Evolutionary conservation across 2,888 invertebrate genomes (phyloP).

Genomic region (Lydus trimaculatus): DNA sequence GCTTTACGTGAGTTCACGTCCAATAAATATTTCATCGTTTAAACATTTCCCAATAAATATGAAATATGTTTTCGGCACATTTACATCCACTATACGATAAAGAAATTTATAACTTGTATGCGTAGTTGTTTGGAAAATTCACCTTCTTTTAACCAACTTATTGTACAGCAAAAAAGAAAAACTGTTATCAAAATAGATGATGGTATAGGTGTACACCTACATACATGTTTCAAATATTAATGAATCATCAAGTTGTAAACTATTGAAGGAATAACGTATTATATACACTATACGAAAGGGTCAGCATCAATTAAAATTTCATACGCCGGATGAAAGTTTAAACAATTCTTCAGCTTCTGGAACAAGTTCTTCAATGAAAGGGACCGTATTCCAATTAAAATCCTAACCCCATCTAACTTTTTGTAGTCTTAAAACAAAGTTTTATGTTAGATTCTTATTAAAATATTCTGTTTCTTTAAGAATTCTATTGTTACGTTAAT

Average conservation of each 20-base stretch:
- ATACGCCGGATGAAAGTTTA: slow-evolving; percentile 28
- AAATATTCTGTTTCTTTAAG: slow-evolving; percentile 53
- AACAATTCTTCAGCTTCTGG: slow-evolving; percentile 7
- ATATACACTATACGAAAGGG: slow-evolving; percentile 13
- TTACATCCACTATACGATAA: slow-evolving; percentile 21
- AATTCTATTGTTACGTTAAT: slow-evolving; percentile 56
- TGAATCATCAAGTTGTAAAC: background rate
- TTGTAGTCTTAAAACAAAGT: slow-evolving; percentile 33
- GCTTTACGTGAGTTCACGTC: slow-evolving; percentile 32
- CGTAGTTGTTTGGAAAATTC: slow-evolving; percentile 10
- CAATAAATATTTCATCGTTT: slow-evolving; percentile 30
- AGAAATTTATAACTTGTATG: slow-evolving; percentile 26
- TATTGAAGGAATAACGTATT: background rate
- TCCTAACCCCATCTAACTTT: slow-evolving; percentile 31
- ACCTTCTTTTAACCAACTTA: background rate
- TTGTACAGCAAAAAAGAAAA: background rate
- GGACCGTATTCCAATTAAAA: slow-evolving; percentile 39
- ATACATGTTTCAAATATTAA: background rate
- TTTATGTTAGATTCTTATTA: slow-evolving; percentile 45
- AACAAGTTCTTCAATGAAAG: background rate
- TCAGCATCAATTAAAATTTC: slow-evolving; percentile 32
- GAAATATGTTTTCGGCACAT: slow-evolving; percentile 30
- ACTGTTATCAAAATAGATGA: background rate
- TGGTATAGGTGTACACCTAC: too few relatives aligned
- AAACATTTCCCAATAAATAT: slow-evolving; percentile 27